A percentile compares a stretch with the other conserved stretches of the same genome.
phyloP scores from a whole-genome alignment of 2,113 vertebrate species.

The Colistium nudipinnis region DNA sequence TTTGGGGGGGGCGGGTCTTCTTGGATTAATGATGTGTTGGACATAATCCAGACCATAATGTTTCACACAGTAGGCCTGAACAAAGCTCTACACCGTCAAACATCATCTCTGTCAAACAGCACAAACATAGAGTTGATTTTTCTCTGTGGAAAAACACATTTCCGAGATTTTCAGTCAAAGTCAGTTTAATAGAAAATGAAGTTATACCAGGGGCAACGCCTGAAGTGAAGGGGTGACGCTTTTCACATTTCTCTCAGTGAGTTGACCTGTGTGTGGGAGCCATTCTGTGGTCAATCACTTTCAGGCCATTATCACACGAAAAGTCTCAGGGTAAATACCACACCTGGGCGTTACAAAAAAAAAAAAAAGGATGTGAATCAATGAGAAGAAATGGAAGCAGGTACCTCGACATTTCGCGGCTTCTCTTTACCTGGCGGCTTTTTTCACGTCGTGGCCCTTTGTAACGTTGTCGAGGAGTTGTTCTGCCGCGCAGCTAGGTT shows the following conservation, averaged over 20 bases:
- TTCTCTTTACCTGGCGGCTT: constrained; percentile 11
- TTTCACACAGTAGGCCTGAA: not conserved
- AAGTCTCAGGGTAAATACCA: constrained; percentile 15
- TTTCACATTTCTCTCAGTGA: constrained; percentile 39
- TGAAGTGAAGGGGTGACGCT: constrained; percentile 25
- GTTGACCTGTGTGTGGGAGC: constrained; percentile 9
- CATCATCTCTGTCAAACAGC: no score
- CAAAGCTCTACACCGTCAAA: no score
- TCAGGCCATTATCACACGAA: constrained; percentile 21
- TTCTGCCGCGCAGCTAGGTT: constrained; percentile 22
- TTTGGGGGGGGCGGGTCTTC: no score
- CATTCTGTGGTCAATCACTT: constrained; percentile 6
- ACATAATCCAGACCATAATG: no score
- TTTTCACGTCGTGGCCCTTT: constrained; percentile 13
- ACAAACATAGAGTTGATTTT: not conserved
- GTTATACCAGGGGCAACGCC: constrained; percentile 34
- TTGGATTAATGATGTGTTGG: no score
- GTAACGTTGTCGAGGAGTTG: constrained; percentile 29
- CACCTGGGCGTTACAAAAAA: constrained; percentile 26
- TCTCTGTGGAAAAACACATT: not conserved
- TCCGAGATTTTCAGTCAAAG: constrained; percentile 38
- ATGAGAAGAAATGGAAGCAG: constrained; percentile 34
- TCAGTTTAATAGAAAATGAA: constrained; percentile 58
- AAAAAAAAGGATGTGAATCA: constrained; percentile 30
- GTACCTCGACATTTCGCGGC: constrained; percentile 27